A percentile compares a stretch with the other conserved stretches of the same genome.
Conservation (phyloP, 2,888 invertebrate species). For the Chrysotoxum bicinctum region DNA sequence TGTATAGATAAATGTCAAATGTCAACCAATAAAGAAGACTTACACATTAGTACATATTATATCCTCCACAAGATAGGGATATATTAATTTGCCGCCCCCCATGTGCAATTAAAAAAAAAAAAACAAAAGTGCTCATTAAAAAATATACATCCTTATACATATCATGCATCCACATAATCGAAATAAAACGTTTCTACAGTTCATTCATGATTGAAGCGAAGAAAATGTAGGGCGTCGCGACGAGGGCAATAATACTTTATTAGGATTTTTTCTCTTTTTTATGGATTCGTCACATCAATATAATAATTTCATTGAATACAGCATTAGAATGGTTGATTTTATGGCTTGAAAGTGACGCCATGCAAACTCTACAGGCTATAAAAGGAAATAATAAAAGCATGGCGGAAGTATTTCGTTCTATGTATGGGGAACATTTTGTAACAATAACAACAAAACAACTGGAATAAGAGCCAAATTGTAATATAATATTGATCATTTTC, state of each 20-base stretch:
- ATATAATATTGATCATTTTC: constrained; percentile 46
- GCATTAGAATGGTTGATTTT: constrained; percentile 51
- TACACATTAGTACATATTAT: neutral
- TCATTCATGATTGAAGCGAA: constrained; percentile 26
- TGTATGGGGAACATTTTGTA: constrained; percentile 19
- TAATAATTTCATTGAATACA: constrained; percentile 58
- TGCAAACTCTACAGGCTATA: constrained; percentile 52
- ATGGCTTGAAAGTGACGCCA: constrained; percentile 59
- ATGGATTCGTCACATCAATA: constrained; percentile 64
- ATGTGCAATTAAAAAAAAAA: constrained; percentile 27
- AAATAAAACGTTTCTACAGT: constrained; percentile 9
- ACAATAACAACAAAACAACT: constrained; percentile 37
- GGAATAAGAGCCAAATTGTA: constrained; percentile 17
- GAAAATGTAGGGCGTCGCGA: neutral
- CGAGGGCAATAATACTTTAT: constrained; percentile 49
- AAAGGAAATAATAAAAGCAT: constrained; percentile 56
- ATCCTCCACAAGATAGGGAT: constrained; percentile 6
- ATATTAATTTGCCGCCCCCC: constrained; percentile 32
- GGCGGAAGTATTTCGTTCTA: constrained; percentile 61
- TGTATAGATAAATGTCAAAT: constrained; percentile 11
- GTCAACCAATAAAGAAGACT: neutral
- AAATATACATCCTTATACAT: too few relatives aligned
- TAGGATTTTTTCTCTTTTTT: constrained; percentile 45
- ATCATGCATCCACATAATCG: neutral
- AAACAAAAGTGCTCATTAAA: constrained; percentile 4